phyloP scores from a whole-genome alignment of 2,113 vertebrate species.

The Bos taurus region ARS-UCD2.0 NC_037328.1:85990001-85990500 shows the following conservation, averaged over 20 bases:
- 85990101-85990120: not conserved
- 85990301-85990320: not conserved
- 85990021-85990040: not conserved
- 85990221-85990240: not conserved
- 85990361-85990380: not conserved
- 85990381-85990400: not conserved
- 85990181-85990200: not conserved
- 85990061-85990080: not conserved
- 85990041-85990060: not conserved
- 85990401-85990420: not conserved
- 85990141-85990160: not conserved
- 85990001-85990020: not conserved
- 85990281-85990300: not conserved
- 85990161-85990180: not conserved
- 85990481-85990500: no score
- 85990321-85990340: not conserved
- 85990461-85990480: no score
- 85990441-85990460: no score
- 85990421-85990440: accelerated
- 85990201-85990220: not conserved
- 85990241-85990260: not conserved
- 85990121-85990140: not conserved
- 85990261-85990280: not conserved
- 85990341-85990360: not conserved
- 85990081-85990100: not conserved